Evolutionary conservation across 2,113 vertebrate species (phyloP), one percentile per base, ranked within the genome.

Genomic region (Cheirogaleus medius): DNA sequence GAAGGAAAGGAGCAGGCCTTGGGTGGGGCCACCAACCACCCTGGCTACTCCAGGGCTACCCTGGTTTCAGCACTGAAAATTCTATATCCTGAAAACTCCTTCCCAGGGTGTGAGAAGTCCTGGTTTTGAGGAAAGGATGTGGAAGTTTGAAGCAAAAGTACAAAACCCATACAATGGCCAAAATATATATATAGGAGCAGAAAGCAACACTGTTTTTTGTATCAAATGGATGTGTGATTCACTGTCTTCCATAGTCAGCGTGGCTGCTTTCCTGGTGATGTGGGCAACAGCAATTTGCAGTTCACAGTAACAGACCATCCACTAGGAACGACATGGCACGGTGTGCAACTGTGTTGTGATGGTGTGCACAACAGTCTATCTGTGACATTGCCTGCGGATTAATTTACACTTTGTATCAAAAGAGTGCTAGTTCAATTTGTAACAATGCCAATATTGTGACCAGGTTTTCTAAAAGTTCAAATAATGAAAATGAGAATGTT

Each of bases 21-120:
- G 7, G 8, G 5, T 25, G 20, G 2, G 10, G 5, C 52, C 4
- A 56, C 25, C 10, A 12, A 34, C 6, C 23, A n/a, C 9, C 3
- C 23, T 39, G 11, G 20, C 27, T n/a, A 34, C 13, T 58, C 6
- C 54, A 74, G 54, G 17, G 27, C 34, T 56, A 27, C 39, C 10
- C 60, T 32, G 52, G 27, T 32, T 60, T 39, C 23, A 77, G 29
- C 34, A 13, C 5, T 78, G 39, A 66, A 74, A 29, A 87, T 63
- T 71, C 69, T 93, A 20, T 18, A 25, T 21, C 47, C 29, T 80
- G 8, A 73, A 11, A 68, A 58, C n/a, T 14, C 39, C 37, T 39
- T 11, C 3, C 25, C 66, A 80, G 74, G 27, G 6, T n/a, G 39
- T 7, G 29, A 68, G 20, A 56, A n/a, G 32, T 54, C 10, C 27